Conservation (phyloP, 1,140 invertebrate species). For the Himalopsyche phryganea region DNA sequence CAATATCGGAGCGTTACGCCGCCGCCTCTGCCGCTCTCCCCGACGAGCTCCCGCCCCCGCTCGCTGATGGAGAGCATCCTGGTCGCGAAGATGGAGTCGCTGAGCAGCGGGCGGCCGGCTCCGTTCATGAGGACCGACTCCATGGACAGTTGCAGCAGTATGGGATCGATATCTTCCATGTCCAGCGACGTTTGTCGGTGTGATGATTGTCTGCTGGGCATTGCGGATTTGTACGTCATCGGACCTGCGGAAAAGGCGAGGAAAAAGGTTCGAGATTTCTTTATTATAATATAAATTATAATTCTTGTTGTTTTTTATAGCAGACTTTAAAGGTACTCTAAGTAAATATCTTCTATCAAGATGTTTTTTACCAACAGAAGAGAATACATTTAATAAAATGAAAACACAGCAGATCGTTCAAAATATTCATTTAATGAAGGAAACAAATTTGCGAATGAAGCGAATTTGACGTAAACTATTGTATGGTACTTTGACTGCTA, state of each 20-base stretch:
- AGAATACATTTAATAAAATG: too few relatives aligned
- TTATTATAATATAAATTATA: too few relatives aligned
- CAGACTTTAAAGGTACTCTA: too few relatives aligned
- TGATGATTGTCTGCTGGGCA: conserved; percentile 78
- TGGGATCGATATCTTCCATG: conserved; percentile 63
- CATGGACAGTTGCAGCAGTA: conserved; percentile 71
- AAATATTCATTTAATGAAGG: too few relatives aligned
- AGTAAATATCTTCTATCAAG: too few relatives aligned
- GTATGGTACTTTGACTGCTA: too few relatives aligned
- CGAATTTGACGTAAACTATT: too few relatives aligned
- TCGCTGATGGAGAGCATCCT: conserved; percentile 74
- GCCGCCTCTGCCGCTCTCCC: conserved; percentile 19
- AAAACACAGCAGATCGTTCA: too few relatives aligned
- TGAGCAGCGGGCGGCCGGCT: conserved; percentile 43
- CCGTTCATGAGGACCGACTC: conserved; percentile 69
- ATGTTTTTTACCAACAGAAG: too few relatives aligned
- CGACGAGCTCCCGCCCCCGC: conserved; percentile 50
- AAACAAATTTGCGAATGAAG: too few relatives aligned
- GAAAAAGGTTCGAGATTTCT: conserved; percentile 59
- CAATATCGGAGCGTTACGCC: too few relatives aligned
- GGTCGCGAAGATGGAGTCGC: conserved; percentile 70
- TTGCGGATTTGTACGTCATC: conserved; percentile 68
- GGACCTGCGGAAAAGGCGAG: conserved; percentile 55
- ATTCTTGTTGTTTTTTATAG: too few relatives aligned
- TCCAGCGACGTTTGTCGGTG: conserved; percentile 73